Evolutionary conservation across 2,888 invertebrate genomes (phyloP).

Genomic region (Acrobasis consociella): DNA sequence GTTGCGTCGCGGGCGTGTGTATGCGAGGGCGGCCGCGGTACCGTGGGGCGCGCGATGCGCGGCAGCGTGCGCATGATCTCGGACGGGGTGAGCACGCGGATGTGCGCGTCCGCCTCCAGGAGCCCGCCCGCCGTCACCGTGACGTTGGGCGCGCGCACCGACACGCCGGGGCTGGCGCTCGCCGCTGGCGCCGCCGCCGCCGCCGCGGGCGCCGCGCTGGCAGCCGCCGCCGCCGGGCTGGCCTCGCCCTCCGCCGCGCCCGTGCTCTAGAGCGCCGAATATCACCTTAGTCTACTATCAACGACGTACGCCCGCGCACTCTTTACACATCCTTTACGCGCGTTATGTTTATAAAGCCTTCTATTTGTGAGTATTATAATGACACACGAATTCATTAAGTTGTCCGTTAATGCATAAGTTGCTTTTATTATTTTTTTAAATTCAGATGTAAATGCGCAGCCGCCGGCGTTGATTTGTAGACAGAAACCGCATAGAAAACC

Average conservation of each 20-base stretch:
- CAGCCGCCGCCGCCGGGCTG: constrained; percentile 38
- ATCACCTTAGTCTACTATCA: constrained; percentile 27
- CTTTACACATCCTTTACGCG: not conserved
- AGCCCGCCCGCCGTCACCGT: constrained; percentile 85
- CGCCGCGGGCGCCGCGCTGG: constrained; percentile 30
- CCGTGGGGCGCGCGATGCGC: constrained; percentile 85
- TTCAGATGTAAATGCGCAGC: not conserved
- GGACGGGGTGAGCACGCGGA: constrained; percentile 93
- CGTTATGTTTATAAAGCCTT: too few species aligned
- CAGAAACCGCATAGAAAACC: not conserved
- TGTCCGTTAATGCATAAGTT: not conserved
- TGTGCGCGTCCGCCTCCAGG: constrained; percentile 89
- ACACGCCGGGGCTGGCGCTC: constrained; percentile 40
- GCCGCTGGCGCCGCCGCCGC: constrained; percentile 37
- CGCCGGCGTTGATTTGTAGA: not conserved
- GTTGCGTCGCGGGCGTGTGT: constrained; percentile 34
- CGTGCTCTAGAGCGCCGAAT: constrained; percentile 34
- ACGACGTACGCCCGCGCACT: not conserved
- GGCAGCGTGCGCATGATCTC: constrained; percentile 96
- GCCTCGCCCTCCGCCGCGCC: constrained; percentile 58
- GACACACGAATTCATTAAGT: not conserved
- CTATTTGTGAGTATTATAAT: too few species aligned
- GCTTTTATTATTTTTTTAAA: not conserved
- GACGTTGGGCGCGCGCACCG: constrained; percentile 86
- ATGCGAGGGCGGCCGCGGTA: constrained; percentile 41